phyloP scores from a whole-genome alignment of 37 sponge, comb jelly and placozoan species.

The Beroe forskalii region DNA sequence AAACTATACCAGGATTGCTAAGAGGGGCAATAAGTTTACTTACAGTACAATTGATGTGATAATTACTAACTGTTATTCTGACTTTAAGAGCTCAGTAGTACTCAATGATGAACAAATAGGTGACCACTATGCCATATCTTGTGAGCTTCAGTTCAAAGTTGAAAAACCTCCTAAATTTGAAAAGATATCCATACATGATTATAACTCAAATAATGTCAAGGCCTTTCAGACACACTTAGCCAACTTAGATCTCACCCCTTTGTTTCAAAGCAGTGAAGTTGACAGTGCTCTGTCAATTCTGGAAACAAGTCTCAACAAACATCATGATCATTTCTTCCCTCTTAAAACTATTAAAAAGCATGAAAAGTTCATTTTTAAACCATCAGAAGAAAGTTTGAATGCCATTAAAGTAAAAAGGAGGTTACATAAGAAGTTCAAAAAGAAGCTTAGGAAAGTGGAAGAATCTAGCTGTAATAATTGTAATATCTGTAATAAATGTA shows the following conservation, averaged over 20 bases:
- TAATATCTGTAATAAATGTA: not conserved
- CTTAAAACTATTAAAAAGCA: not conserved
- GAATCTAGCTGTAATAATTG: not conserved
- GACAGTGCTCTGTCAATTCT: not conserved
- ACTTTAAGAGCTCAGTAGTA: not conserved
- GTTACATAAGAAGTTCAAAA: not conserved
- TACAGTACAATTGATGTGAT: constrained; percentile 4
- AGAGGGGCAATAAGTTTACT: not conserved
- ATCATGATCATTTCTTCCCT: not conserved
- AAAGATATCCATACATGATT: not conserved
- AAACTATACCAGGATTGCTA: not conserved
- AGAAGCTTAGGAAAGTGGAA: not conserved
- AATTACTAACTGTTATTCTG: not conserved
- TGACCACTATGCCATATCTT: not conserved
- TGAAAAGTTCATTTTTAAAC: not conserved
- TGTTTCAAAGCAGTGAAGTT: not conserved
- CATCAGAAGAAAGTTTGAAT: not conserved
- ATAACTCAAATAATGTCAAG: not conserved
- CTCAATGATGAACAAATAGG: not conserved
- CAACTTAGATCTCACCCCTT: not conserved
- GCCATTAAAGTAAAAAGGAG: not conserved
- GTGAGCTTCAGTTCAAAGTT: not conserved
- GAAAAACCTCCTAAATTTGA: not conserved
- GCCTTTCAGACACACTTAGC: not conserved
- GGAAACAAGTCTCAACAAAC: not conserved